phyloP scores from a whole-genome alignment of 2,888 invertebrate species.

The Holacanthella duospinosa region DNA sequence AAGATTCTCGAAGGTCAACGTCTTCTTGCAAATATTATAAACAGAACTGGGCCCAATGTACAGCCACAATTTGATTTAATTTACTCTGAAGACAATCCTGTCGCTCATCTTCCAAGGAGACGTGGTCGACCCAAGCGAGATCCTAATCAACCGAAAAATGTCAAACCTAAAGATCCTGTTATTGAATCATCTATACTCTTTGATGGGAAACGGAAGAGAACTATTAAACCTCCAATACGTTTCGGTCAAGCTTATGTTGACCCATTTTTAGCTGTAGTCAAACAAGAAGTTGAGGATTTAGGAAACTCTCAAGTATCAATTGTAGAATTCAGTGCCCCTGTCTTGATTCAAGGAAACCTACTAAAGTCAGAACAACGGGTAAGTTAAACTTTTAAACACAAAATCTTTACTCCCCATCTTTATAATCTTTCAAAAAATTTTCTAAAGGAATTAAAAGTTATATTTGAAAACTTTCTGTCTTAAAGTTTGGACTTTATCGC shows the following conservation, averaged over 20 bases:
- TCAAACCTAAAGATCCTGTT: not conserved
- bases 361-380: no score
- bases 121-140: slow-evolving; percentile 29
- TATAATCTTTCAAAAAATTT: no score
- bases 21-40: slow-evolving; percentile 22
- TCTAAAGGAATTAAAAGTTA: no score
- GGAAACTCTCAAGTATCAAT: no score
- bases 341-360: no score
- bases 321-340: no score
- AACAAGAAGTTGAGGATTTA: not conserved
- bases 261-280: not conserved
- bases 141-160: slow-evolving; percentile 12
- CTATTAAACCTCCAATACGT: slow-evolving; percentile 18
- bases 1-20: slow-evolving; percentile 60
- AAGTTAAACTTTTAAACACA: no score
- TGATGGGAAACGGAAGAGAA: slow-evolving; percentile 17
- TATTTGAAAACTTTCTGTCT: no score
- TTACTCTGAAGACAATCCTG: slow-evolving; percentile 18
- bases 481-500: no score
- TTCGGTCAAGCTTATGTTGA: slow-evolving; percentile 11
- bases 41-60: not conserved
- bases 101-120: slow-evolving; percentile 15
- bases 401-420: no score
- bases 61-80: no score
- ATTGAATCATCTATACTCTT: not conserved